phyloP scores from a whole-genome alignment of 2,888 invertebrate genomes.

The Eristalinus sepulchralis region DNA sequence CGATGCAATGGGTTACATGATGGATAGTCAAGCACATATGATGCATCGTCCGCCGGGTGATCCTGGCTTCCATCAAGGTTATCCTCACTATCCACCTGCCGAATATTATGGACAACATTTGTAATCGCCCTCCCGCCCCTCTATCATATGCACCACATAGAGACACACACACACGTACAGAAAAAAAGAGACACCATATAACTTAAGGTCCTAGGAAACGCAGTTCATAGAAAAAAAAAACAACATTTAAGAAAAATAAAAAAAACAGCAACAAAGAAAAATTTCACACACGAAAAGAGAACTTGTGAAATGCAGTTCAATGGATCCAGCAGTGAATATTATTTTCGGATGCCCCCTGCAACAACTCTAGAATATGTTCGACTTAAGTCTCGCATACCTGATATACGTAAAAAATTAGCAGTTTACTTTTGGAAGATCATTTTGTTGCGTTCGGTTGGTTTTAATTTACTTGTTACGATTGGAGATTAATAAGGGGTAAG shows the following conservation, averaged over 20 bases:
- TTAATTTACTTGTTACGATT: constrained; percentile 24
- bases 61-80: constrained; percentile 96
- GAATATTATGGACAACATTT: constrained; percentile 97
- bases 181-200: constrained; percentile 66
- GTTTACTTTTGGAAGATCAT: constrained; percentile 22
- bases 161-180: constrained; percentile 50
- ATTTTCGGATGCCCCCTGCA: constrained; percentile 11
- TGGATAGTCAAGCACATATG: constrained; percentile 98
- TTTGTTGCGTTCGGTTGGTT: constrained; percentile 48
- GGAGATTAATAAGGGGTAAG: constrained; percentile 54
- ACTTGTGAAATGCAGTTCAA: constrained; percentile 38
- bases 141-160: constrained; percentile 20
- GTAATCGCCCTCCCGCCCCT: constrained; percentile 83
- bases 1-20: constrained; percentile 98
- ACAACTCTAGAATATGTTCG: constrained; percentile 25
- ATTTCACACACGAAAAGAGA: constrained; percentile 19
- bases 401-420: constrained; percentile 71
- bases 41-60: constrained; percentile 97
- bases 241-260: constrained; percentile 18
- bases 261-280: constrained; percentile 28
- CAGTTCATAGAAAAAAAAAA: constrained; percentile 36
- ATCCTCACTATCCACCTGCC: constrained; percentile 93
- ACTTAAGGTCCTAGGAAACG: constrained; percentile 56
- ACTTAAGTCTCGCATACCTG: constrained; percentile 63
- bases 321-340: constrained; percentile 27